Conservation (phyloP, 1,140 invertebrate species). For the Mya arenaria region DNA sequence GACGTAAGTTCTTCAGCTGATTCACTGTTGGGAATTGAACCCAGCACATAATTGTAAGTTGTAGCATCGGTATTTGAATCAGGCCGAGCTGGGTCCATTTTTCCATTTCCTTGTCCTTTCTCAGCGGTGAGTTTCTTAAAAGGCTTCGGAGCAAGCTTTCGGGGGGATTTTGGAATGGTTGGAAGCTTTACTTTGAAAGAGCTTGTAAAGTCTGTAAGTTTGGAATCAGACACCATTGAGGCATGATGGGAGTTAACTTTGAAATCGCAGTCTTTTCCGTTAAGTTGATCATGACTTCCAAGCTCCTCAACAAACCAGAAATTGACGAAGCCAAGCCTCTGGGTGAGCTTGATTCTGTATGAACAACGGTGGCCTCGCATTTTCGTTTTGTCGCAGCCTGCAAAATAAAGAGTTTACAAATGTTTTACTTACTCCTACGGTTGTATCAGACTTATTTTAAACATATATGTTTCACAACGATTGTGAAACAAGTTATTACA, state of each 20-base stretch:
- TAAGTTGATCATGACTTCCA: slow-evolving; percentile 71
- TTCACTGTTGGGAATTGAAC: slow-evolving; percentile 24
- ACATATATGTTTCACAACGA: no score
- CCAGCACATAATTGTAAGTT: slow-evolving; percentile 51
- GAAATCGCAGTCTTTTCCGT: slow-evolving; percentile 50
- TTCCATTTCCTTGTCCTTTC: no score
- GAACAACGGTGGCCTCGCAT: slow-evolving; percentile 76
- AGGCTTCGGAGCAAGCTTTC: slow-evolving; percentile 30
- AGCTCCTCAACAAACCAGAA: slow-evolving; percentile 77
- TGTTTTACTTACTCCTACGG: no score
- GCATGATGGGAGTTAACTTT: slow-evolving; percentile 49
- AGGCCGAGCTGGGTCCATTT: no score
- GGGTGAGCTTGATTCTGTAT: slow-evolving; percentile 76
- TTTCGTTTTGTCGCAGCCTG: slow-evolving; percentile 77
- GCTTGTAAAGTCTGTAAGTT: slow-evolving; percentile 3
- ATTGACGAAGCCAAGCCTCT: slow-evolving; percentile 76
- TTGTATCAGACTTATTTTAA: no score
- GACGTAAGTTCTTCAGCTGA: slow-evolving; percentile 2
- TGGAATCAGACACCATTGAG: background rate
- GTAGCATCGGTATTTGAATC: no score
- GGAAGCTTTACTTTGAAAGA: slow-evolving; percentile 11
- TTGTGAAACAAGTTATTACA: no score
- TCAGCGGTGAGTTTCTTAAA: background rate
- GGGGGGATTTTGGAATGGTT: slow-evolving; percentile 20
- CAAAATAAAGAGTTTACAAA: no score